Conservation (phyloP, 2,113 vertebrate species). For the Perca fluviatilis region DNA sequence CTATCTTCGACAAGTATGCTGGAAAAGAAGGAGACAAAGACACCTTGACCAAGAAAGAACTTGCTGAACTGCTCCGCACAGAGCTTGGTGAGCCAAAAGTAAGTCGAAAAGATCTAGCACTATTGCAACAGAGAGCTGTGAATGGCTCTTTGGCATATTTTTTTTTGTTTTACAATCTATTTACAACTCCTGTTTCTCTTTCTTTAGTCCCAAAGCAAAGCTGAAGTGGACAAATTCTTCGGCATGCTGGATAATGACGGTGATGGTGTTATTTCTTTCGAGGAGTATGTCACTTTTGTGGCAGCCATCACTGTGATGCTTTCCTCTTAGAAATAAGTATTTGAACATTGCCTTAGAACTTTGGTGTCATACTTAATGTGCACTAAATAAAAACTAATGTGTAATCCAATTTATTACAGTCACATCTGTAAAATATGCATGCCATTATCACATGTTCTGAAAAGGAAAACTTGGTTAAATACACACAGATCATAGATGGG, state of each 20-base stretch:
- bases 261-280: constrained; percentile 63
- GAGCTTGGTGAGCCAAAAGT: constrained; percentile 81
- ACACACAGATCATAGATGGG: neutral
- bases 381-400: neutral
- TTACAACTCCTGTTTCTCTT: constrained; percentile 1
- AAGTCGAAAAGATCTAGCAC: constrained; percentile 44
- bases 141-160: neutral
- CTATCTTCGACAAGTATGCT: constrained; percentile 85
- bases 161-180: neutral
- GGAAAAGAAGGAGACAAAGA: constrained; percentile 85
- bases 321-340: too few species aligned
- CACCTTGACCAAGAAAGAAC: constrained; percentile 87
- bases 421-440: neutral
- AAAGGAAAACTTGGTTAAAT: neutral
- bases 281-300: constrained; percentile 58
- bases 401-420: neutral
- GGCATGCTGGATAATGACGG: constrained; percentile 50
- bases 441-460: neutral
- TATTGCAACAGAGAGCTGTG: neutral
- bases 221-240: constrained; percentile 20
- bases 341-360: neutral
- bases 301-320: neutral
- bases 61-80: constrained; percentile 81
- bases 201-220: neutral
- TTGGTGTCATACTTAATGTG: too few species aligned